These are phyloP conservation scores for Hafferia zeledoni DNA, from an alignment of 2,797 vertebrate genomes.

Conservation along the genomic window DNA sequence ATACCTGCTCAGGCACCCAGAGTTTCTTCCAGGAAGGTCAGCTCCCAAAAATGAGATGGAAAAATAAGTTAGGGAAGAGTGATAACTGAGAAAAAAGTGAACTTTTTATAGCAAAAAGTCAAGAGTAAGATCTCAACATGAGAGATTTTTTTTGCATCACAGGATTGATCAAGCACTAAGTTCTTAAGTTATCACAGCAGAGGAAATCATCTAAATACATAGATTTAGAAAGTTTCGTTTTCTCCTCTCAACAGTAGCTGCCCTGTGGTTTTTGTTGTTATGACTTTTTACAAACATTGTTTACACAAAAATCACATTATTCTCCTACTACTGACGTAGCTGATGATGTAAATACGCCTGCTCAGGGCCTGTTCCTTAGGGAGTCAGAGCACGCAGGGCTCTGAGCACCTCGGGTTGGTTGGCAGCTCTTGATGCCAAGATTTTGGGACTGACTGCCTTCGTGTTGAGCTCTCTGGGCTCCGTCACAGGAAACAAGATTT, in stretches of 20 bases:
- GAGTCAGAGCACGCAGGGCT: background rate
- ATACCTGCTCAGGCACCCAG: background rate
- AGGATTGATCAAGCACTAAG: constrained; percentile 35
- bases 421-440: background rate
- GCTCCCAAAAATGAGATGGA: constrained; percentile 36
- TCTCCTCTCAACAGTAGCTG: constrained; percentile 4
- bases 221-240: constrained; percentile 25
- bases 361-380: background rate
- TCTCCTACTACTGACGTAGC: background rate
- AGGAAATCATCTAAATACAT: constrained; percentile 17
- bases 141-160: constrained; percentile 22
- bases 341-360: background rate
- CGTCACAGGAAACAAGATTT: background rate
- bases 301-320: background rate
- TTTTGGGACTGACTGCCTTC: background rate
- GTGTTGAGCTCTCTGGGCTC: background rate
- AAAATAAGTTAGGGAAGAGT: constrained; percentile 32
- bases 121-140: constrained; percentile 28
- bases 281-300: background rate
- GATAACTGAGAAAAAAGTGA: constrained; percentile 53
- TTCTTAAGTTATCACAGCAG: constrained; percentile 54
- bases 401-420: background rate
- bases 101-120: constrained; percentile 58
- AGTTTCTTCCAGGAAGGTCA: constrained; percentile 36
- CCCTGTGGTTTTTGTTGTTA: constrained; percentile 1